Base-by-base conservation (phyloP, 2,888 invertebrate species). In the Cynaeus angustus region DNA sequence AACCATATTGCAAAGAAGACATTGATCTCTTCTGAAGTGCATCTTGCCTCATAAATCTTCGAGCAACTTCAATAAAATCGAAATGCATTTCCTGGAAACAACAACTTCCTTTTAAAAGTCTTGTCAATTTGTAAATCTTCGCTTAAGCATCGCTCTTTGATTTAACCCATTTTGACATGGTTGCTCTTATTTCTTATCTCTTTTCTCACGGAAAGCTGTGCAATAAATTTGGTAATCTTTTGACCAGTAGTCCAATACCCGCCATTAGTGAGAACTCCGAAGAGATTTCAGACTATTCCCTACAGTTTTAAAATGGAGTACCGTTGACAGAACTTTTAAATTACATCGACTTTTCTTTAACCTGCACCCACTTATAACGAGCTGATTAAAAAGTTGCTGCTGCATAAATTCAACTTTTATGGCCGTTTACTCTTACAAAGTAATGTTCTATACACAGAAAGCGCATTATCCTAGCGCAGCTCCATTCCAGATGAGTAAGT, bases 171-270 rank as follows among this genome's bases (percentile, higher is more conserved):
- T 21, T 21, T 21, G 21, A 21, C 21, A 21, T 21, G 2, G 21
- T 21, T 21, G 21, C 48, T 10, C 26, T 10, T n/a, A n/a, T n/a
- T n/a, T n/a, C n/a, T n/a, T n/a, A n/a, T n/a, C n/a, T n/a, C n/a
- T n/a, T n/a, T n/a, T n/a, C n/a, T n/a, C n/a, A n/a, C n/a, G n/a
- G n/a, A n/a, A n/a, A n/a, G n/a, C 6, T 6, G 10, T 16, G 37
- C 56, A 41, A 56, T 56, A 56, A 12, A 56, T 56, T 28, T 16
- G 14, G 53, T 66, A 71, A 72, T 72, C 72, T 68, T 48, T 68
- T 53, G 72, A 62, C 72, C 68, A 68, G 58, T 61, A 53, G 41
- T 67, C 64, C 72, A 72, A 72, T 73, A 74, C 73, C 69, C 71
- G 70, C 71, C 73, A 74, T 74, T 73, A 75, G 73, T 71, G 73